phyloP scores from a whole-genome alignment of 2,888 invertebrate genomes.

The Seira ritae region DNA sequence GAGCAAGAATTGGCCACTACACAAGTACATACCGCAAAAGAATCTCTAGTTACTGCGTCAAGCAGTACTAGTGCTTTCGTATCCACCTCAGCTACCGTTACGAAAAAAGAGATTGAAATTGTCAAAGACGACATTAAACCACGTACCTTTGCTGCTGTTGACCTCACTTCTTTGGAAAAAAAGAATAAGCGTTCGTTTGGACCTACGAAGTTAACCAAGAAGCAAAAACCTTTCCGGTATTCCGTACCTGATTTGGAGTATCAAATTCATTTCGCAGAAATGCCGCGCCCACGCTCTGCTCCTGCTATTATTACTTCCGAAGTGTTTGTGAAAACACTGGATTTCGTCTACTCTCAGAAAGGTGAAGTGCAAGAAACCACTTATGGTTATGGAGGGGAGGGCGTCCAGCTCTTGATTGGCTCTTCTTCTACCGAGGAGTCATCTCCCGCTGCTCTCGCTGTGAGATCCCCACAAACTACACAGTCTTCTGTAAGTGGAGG shows the following conservation, averaged over 20 bases:
- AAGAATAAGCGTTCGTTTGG: slow-evolving; percentile 65
- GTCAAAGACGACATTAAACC: slow-evolving; percentile 17
- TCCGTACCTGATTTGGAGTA: slow-evolving; percentile 73
- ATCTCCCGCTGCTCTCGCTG: slow-evolving; percentile 36
- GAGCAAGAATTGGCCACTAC: slow-evolving; percentile 29
- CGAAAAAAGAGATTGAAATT: background rate
- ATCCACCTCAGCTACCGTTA: slow-evolving; percentile 26
- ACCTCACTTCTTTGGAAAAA: slow-evolving; percentile 48
- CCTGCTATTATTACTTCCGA: slow-evolving; percentile 73
- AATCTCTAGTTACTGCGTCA: slow-evolving; percentile 48
- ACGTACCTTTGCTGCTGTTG: slow-evolving; percentile 37
- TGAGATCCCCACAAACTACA: slow-evolving; percentile 44
- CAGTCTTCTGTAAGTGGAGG: slow-evolving; percentile 54
- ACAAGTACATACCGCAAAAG: slow-evolving; percentile 52
- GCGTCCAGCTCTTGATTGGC: slow-evolving; percentile 49
- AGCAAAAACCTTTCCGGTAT: slow-evolving; percentile 65
- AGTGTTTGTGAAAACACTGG: slow-evolving; percentile 72
- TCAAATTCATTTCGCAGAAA: slow-evolving; percentile 70
- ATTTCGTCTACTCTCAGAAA: slow-evolving; percentile 68
- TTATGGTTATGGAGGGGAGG: slow-evolving; percentile 31
- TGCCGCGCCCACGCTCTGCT: slow-evolving; percentile 72
- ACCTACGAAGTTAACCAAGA: slow-evolving; percentile 70
- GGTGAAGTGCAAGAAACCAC: slow-evolving; percentile 55
- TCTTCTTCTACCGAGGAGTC: slow-evolving; percentile 63
- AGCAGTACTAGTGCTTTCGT: slow-evolving; percentile 22